Evolutionary conservation across 2,797 vertebrate genomes (phyloP).

Genomic region (Chiroxiphia lanceolata): DNA sequence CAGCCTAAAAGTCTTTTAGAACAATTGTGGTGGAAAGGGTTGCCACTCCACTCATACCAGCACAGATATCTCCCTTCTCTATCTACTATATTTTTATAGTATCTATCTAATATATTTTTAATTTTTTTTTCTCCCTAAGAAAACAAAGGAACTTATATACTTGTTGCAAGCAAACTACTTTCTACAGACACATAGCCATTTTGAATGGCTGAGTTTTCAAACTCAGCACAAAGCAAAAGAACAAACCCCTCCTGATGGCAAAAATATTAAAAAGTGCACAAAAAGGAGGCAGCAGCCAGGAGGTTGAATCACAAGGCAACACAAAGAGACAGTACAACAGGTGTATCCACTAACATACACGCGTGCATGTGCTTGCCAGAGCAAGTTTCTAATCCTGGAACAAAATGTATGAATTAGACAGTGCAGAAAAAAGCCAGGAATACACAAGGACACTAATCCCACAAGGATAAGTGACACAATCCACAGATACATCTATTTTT

Average conservation of each 20-base stretch:
- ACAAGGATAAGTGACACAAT: not conserved
- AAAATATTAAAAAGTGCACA: not conserved
- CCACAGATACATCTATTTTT: not conserved
- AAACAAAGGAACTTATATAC: not conserved
- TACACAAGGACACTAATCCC: not conserved
- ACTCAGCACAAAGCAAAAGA: not conserved
- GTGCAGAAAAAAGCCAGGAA: not conserved
- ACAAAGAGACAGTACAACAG: not conserved
- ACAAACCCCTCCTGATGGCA: not conserved
- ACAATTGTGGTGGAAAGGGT: not conserved
- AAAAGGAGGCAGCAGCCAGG: not conserved
- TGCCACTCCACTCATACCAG: not conserved
- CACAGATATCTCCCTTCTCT: not conserved
- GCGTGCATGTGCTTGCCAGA: not conserved
- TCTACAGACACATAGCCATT: not conserved
- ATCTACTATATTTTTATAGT: too few relatives aligned
- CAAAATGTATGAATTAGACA: not conserved
- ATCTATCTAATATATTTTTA: not conserved
- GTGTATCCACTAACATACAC: rapidly evolving
- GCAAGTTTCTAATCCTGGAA: not conserved
- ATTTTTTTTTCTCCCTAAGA: not conserved
- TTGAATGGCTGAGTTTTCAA: not conserved
- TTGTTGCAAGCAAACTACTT: not conserved
- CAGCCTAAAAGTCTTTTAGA: not conserved
- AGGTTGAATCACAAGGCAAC: not conserved